Percentiles rank a stretch among this genome's conserved stretches.
Conservation (phyloP, 2,797 vertebrate species). For the Mormyrus proboscirostris region DNA sequence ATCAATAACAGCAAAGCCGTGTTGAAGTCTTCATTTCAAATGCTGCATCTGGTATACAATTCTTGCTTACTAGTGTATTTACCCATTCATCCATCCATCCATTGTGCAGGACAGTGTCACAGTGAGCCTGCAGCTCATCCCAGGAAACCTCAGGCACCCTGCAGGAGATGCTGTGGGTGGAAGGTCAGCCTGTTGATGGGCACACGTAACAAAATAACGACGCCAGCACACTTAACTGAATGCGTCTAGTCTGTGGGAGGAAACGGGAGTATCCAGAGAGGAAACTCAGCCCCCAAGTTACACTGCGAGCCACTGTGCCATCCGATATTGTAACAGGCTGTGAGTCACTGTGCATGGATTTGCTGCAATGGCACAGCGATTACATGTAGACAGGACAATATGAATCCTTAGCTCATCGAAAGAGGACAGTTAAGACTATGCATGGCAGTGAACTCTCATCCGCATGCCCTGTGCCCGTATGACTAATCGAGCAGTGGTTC, state of each 20-base stretch:
- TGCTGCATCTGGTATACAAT: neutral
- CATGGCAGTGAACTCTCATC: neutral
- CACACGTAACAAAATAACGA: neutral
- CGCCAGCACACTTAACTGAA: neutral
- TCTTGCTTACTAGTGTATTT: neutral
- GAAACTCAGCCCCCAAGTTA: neutral
- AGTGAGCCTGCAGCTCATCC: neutral
- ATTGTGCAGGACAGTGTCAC: neutral
- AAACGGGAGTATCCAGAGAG: neutral
- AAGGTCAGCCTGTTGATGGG: neutral
- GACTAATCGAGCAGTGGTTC: neutral
- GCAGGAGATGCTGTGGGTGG: neutral
- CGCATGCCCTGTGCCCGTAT: neutral
- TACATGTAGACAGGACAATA: neutral
- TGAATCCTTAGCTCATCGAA: neutral
- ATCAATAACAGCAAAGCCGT: neutral
- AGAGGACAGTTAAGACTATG: neutral
- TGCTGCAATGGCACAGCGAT: neutral
- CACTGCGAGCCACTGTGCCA: neutral
- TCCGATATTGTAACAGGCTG: neutral
- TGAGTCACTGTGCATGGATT: neutral
- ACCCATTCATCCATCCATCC: neutral
- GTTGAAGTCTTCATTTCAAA: neutral
- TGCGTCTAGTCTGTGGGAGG: neutral
- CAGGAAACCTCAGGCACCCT: neutral